A percentile compares a stretch with the other conserved stretches of the same genome.
These are phyloP conservation scores for Gymnocephalus cernua DNA, from an alignment of 2,113 vertebrate genomes.

Conservation along the genomic window DNA sequence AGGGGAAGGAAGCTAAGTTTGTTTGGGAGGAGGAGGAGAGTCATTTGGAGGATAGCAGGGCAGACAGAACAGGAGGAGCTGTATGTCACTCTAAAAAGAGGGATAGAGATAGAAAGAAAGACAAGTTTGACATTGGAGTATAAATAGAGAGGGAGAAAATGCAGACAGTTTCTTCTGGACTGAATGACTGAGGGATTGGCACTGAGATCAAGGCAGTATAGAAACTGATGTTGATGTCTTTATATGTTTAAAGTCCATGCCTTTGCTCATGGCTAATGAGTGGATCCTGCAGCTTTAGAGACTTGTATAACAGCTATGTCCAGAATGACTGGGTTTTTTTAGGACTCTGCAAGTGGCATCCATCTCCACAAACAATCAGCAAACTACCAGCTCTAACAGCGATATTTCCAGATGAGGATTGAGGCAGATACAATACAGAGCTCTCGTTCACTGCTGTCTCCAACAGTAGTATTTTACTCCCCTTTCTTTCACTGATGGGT, in stretches of 20 bases:
- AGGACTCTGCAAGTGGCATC: not conserved
- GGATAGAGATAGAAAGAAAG: constrained; percentile 52
- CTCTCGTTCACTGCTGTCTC: not conserved
- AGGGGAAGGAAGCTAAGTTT: constrained; percentile 65
- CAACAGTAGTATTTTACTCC: constrained; percentile 24
- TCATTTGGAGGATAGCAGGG: constrained; percentile 65
- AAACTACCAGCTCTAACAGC: not conserved
- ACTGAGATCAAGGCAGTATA: constrained; percentile 18
- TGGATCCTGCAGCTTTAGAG: not conserved
- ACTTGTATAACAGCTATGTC: not conserved
- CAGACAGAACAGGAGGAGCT: constrained; percentile 55
- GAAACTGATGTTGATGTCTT: constrained; percentile 11
- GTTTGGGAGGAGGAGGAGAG: constrained; percentile 52
- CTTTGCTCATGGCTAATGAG: constrained; percentile 36
- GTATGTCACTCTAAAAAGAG: constrained; percentile 52
- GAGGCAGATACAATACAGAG: not conserved
- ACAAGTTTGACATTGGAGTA: constrained; percentile 68
- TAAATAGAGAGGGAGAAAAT: constrained; percentile 53
- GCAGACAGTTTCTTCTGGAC: constrained; percentile 25
- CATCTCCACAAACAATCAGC: not conserved
- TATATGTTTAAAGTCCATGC: not conserved
- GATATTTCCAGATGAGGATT: not conserved
- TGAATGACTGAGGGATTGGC: constrained; percentile 9
- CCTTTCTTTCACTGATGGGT: constrained; percentile 30
- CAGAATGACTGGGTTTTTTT: not conserved